A percentile compares a stretch with the other conserved stretches of the same genome.
Evolutionary conservation across 2,113 vertebrate species (phyloP).

Genomic region (Clarias batrachus): DNA sequence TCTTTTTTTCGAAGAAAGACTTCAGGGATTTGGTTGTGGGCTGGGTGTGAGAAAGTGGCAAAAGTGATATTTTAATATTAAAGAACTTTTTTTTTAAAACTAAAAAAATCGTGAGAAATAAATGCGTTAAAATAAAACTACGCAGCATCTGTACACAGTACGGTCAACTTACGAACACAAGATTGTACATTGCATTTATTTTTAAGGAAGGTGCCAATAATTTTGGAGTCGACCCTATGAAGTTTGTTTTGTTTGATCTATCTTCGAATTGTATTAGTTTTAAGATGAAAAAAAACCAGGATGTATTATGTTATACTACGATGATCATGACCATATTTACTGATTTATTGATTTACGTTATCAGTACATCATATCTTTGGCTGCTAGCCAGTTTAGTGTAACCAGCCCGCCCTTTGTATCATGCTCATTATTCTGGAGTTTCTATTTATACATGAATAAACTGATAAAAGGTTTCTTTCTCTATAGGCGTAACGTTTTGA

Average conservation of each 20-base stretch:
- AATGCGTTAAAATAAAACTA: neutral
- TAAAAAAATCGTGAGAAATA: too few species aligned
- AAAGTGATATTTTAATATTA: too few species aligned
- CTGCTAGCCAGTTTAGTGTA: neutral
- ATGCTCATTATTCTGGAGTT: neutral
- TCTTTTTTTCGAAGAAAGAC: neutral
- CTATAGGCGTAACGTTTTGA: neutral
- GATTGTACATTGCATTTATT: neutral
- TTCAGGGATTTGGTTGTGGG: neutral
- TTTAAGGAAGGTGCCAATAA: neutral
- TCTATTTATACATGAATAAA: constrained; percentile 22
- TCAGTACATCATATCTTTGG: neutral
- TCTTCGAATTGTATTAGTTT: neutral
- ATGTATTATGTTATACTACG: neutral
- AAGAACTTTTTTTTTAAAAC: too few species aligned
- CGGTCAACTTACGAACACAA: neutral
- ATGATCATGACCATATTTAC: neutral
- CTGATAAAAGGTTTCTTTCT: neutral
- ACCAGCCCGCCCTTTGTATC: neutral
- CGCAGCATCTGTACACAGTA: neutral
- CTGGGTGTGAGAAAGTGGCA: too few species aligned
- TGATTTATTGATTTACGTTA: neutral
- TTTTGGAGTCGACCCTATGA: neutral
- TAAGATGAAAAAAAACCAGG: neutral
- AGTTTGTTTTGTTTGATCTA: neutral